phyloP scores from a whole-genome alignment of 2,888 invertebrate genomes.

The Trichogramma dendrolimi region DNA sequence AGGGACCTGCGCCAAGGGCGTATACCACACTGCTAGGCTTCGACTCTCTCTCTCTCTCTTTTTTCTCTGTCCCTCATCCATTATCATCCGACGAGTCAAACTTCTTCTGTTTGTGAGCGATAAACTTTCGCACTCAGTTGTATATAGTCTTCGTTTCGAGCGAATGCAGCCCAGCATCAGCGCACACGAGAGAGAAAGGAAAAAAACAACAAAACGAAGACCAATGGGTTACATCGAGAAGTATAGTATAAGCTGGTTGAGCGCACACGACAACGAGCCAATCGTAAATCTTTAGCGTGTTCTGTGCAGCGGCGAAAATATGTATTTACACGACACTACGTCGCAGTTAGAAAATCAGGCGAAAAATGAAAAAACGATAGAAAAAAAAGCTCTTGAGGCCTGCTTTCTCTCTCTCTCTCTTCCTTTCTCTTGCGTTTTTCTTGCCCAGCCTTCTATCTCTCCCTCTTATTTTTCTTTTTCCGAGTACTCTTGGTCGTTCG shows the following conservation, averaged over 20 bases:
- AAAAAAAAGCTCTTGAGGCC: conserved; percentile 1
- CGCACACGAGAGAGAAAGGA: background rate
- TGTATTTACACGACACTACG: conserved; percentile 15
- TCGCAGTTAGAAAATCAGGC: conserved; percentile 18
- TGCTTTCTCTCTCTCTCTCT: conserved; percentile 2
- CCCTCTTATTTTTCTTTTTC: conserved; percentile 9
- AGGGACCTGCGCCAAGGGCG: too few species aligned
- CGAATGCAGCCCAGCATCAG: too few species aligned
- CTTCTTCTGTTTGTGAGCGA: conserved; percentile 9
- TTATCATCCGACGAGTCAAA: conserved; percentile 19
- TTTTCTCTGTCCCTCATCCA: conserved; percentile 7
- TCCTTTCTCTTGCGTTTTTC: background rate
- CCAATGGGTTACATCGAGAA: conserved; percentile 4
- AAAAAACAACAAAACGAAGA: conserved; percentile 5
- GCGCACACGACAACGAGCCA: conserved; percentile 1
- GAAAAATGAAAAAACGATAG: conserved; percentile 11
- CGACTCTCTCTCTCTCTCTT: background rate
- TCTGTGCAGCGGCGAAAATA: conserved; percentile 18
- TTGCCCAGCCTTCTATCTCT: conserved; percentile 3
- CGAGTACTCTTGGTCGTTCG: conserved; percentile 11
- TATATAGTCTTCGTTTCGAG: background rate
- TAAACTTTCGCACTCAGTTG: conserved; percentile 10
- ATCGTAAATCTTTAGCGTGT: conserved; percentile 21
- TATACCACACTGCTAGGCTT: background rate
- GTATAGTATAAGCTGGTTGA: background rate